These are phyloP conservation scores for Boloria euphrosyne DNA, from an alignment of 2,888 invertebrate genomes.

Conservation along the genomic window DNA sequence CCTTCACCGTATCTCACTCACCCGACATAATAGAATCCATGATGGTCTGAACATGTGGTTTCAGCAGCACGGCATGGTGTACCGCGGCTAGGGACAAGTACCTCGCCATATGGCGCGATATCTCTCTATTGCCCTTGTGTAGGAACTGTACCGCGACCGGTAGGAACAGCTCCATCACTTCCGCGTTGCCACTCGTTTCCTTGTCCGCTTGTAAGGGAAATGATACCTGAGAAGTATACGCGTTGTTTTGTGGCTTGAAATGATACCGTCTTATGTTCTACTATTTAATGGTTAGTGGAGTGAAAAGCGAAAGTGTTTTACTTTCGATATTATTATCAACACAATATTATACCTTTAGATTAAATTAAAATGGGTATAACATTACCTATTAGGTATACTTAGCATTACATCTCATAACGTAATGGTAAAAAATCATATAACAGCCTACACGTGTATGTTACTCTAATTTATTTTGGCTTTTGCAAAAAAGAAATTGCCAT, in stretches of 20 bases:
- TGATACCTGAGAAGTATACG: slow-evolving; percentile 60
- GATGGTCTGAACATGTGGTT: slow-evolving; percentile 93
- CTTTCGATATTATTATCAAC: background rate
- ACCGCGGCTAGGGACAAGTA: slow-evolving; percentile 96
- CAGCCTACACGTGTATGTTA: too few species aligned
- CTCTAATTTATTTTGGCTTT: too few species aligned
- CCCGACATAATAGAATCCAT: slow-evolving; percentile 95
- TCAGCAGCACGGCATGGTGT: slow-evolving; percentile 92
- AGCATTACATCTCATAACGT: too few species aligned
- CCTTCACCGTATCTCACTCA: slow-evolving; percentile 47
- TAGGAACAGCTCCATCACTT: slow-evolving; percentile 90
- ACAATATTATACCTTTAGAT: too few species aligned
- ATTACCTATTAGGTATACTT: too few species aligned
- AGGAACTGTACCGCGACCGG: slow-evolving; percentile 96
- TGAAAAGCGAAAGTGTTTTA: slow-evolving; percentile 8
- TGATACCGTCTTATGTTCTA: slow-evolving; percentile 2
- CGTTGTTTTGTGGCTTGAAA: background rate
- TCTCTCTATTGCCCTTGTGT: slow-evolving; percentile 93
- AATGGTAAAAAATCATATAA: too few species aligned
- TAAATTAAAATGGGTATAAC: too few species aligned
- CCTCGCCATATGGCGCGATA: slow-evolving; percentile 94
- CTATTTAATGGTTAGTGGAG: slow-evolving; percentile 3
- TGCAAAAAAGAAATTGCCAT: too few species aligned
- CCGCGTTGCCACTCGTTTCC: slow-evolving; percentile 83
- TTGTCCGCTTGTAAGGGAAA: slow-evolving; percentile 74